Base-by-base conservation (phyloP, 2,797 vertebrate genomes). In the Epinephelus malabaricus region DNA sequence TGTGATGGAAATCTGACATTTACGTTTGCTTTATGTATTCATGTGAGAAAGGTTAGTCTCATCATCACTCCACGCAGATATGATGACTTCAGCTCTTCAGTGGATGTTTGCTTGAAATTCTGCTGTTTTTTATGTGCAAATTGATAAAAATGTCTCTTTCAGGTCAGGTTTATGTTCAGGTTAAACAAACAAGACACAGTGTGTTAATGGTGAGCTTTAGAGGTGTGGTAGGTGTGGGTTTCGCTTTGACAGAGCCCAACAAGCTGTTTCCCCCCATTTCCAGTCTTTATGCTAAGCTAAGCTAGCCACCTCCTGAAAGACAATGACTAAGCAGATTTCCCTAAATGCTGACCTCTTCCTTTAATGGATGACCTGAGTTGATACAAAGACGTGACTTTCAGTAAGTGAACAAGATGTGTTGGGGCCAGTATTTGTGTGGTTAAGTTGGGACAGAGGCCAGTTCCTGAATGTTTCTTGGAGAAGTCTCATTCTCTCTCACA, bases 381-480 rank as follows among this genome's bases (percentile, higher is more conserved):
- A 40, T 38, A 12, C 13, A 11, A 46, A 60, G 45, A 51, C 25
- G 21, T 46, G 54, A 63, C 47, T 71, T 21, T 55, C 61, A 46
- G 21, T 34, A 6, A 45, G 51, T 0, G 2, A 11, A 54, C 8
- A 15, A 63, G 62, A 59, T 14, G 45, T 14, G 12, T 30, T 46
- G 15, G 12, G 34, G 27, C 25, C 45, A 54, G 4, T 23, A 0
- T 18, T 63, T 2, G 30, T 43, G 77, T 47, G 50, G 79, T 47
- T 47, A 5, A 0, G 25, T 14, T 2, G 43, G 59, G 63, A 47
- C 8, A 1, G 23, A 56, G 6, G 58, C 67, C 59, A 63, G 56
- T 18, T 67, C 27, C 49, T 12, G 46, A 23, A 0, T 45, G 30
- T 43, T 72, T 69, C 46, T 12, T 77, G 74, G 72, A 60, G 53